These are phyloP conservation scores for Pangasius sanitwongsei DNA, from an alignment of 2,797 vertebrate species.

Conservation along the genomic window DNA sequence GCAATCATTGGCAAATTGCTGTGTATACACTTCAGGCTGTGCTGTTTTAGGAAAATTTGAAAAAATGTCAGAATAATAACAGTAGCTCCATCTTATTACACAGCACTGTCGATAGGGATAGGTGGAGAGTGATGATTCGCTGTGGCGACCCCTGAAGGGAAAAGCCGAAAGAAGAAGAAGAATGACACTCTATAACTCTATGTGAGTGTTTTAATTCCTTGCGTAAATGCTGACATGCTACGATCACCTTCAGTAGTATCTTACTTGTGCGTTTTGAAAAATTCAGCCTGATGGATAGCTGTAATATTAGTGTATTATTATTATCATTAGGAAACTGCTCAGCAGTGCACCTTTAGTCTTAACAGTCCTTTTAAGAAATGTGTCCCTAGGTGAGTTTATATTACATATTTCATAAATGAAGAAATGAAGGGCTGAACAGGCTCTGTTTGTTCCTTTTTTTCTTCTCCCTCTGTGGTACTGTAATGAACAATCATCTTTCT, in stretches of 20 bases:
- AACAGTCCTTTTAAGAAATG: background rate
- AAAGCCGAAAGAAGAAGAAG: too few species aligned
- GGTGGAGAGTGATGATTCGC: too few species aligned
- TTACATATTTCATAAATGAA: background rate
- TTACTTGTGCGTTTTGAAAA: background rate
- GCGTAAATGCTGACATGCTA: background rate
- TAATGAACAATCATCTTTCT: conserved; percentile 39
- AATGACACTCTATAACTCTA: background rate
- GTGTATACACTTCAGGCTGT: background rate
- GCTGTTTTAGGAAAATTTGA: background rate
- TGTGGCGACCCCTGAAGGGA: too few species aligned
- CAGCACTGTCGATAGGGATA: too few species aligned
- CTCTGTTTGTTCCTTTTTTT: background rate
- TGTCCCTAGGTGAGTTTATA: background rate
- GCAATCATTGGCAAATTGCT: background rate
- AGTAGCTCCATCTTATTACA: background rate
- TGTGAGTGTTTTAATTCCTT: background rate
- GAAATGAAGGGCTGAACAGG: background rate
- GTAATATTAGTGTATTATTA: background rate
- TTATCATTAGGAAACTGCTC: background rate
- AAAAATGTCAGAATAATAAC: background rate
- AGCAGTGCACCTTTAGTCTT: background rate
- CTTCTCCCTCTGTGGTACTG: conserved; percentile 29
- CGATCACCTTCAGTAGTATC: background rate
- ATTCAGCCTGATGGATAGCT: background rate